Evolutionary conservation across 2,888 invertebrate genomes (phyloP), one percentile per base, ranked within the genome.

Genomic region (Gymnosoma rotundatum): DNA sequence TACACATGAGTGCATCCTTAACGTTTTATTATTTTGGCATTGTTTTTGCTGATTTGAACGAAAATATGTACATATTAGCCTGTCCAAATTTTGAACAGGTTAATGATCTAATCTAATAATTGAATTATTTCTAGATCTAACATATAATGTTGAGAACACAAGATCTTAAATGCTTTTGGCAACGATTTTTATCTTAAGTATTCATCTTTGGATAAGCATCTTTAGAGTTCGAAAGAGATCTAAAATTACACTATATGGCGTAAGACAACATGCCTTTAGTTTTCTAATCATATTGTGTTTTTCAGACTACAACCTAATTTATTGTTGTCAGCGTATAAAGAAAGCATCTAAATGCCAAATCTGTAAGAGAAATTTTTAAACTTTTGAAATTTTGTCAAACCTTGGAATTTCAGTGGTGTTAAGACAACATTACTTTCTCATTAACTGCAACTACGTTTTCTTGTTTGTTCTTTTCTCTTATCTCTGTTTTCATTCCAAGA

Each of bases 81-180:
- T 74, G 74, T 32, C 20, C 20, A 7, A 60, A 1, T 21, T 5
- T 20, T 20, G 42, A 8, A 32, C 54, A 45, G 8, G 21, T 45
- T n/a, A 63, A 38, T 36, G 10, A 20, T 21, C 42, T 69, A 12
- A 20, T 21, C 56, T 56, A 73, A 73, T 42, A 42, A 36, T 21
- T 50, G 50, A 12, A 60, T 14, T 76, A 67, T 76, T 50, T 76
- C n/a, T 67, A 21, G 67, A 75, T 67, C 48, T 66, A 12, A 12
- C 10, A 42, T 38, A 32, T 42, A 42, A 32, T 10, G 12, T 42
- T 42, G 42, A 42, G 2, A 42, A 42, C 10, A 42, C 12, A 12
- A 12, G 2, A 38, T 12, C 10, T 42, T 42, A 10, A 12, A 42
- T 42, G 42, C 12, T 32, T 32, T 6, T 32, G 42, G 12, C 12